Conservation (phyloP, 2,113 vertebrate genomes). For the Manacus vitellinus region DNA sequence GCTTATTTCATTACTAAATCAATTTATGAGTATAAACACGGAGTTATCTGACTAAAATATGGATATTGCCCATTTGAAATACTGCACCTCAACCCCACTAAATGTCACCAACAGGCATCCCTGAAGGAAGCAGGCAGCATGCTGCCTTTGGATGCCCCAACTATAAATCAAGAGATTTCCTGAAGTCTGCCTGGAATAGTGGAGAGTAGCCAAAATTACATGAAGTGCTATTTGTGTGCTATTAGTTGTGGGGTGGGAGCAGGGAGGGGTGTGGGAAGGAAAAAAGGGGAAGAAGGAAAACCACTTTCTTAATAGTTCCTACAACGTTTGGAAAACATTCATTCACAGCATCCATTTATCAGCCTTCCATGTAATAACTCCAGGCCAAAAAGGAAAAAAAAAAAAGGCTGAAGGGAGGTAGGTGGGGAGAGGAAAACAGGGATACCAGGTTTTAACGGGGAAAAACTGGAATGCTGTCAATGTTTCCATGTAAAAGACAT, state of each 20-base stretch:
- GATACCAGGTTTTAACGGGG: background rate
- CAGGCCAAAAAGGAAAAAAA: background rate
- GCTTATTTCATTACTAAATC: conserved; percentile 63
- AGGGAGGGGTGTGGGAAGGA: conserved; percentile 46
- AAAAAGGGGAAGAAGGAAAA: conserved; percentile 58
- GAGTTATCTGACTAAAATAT: conserved; percentile 65
- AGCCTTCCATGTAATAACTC: conserved; percentile 35
- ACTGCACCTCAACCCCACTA: conserved; percentile 46
- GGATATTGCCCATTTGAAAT: conserved; percentile 64
- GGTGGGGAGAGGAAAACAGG: background rate
- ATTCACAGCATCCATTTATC: conserved; percentile 63
- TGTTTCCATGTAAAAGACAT: conserved; percentile 32
- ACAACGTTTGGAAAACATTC: conserved; percentile 58
- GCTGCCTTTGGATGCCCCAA: conserved; percentile 57
- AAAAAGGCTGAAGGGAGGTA: background rate
- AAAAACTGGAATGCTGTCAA: background rate
- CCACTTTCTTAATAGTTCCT: conserved; percentile 63
- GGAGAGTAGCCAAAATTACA: conserved; percentile 58
- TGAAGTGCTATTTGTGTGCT: conserved; percentile 64
- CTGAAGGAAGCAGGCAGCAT: conserved; percentile 57
- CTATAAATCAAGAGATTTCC: conserved; percentile 70
- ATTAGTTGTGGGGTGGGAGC: conserved; percentile 37
- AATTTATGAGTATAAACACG: conserved; percentile 49
- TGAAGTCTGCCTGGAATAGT: conserved; percentile 61
- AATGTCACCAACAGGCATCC: conserved; percentile 59